phyloP scores from a whole-genome alignment of 2,113 vertebrate genomes.

The Gambusia holbrooki region DNA sequence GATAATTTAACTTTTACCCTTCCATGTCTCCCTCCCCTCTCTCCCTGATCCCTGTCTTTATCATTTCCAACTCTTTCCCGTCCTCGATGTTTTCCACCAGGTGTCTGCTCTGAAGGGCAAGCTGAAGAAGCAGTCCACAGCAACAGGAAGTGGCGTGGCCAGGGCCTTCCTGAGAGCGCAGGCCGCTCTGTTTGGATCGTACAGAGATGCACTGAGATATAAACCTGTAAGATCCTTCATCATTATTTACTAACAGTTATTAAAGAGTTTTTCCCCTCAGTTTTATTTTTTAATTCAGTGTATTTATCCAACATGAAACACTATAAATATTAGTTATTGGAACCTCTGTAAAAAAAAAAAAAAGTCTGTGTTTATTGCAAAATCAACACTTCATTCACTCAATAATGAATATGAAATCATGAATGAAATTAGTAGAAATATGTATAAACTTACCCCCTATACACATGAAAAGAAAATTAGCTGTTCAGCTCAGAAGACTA shows the following conservation, averaged over 20 bases:
- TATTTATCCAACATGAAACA: not conserved
- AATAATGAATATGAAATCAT: no score
- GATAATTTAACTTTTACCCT: constrained; percentile 92
- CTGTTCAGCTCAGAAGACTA: no score
- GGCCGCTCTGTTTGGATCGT: constrained; percentile 94
- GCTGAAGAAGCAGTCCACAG: constrained; percentile 98
- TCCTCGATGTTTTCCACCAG: constrained; percentile 79
- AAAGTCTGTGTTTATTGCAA: no score
- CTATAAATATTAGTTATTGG: not conserved
- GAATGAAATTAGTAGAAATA: no score
- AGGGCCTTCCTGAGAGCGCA: constrained; percentile 92
- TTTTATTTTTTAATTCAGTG: not conserved
- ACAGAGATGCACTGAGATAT: constrained; percentile 95
- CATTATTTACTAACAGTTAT: not conserved
- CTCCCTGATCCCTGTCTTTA: constrained; percentile 17
- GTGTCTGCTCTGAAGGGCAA: constrained; percentile 95
- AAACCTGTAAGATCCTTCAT: constrained; percentile 87
- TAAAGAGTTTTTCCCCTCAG: no score
- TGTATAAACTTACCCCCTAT: no score
- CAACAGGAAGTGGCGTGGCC: constrained; percentile 92
- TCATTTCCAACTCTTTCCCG: constrained; percentile 6
- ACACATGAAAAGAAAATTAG: no score
- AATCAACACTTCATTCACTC: no score
- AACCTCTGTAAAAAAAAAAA: no score
- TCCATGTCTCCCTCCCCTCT: constrained; percentile 25